A percentile compares a stretch with the other conserved stretches of the same genome.
These are phyloP conservation scores for Pocillopora damicornis DNA, from an alignment of 64 coral and sea anemone species.

Conservation along the genomic window DNA sequence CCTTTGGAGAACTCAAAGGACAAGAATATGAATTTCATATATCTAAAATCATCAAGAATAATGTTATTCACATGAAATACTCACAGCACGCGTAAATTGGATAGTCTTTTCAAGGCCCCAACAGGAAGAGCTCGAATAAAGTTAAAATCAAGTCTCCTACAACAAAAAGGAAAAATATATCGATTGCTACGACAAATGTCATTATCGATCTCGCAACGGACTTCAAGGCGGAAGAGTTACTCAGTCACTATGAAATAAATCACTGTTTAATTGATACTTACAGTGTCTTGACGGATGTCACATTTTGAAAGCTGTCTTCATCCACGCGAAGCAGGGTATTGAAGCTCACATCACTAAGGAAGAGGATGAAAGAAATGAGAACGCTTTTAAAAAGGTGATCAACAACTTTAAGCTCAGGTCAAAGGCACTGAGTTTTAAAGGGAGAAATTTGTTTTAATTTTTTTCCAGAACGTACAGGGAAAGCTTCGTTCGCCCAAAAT, in stretches of 20 bases:
- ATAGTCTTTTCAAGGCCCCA: not conserved
- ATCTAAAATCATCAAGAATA: no score
- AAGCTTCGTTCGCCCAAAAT: no score
- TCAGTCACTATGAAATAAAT: no score
- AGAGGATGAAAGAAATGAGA: not conserved
- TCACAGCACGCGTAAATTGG: conserved; percentile 6
- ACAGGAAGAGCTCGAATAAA: not conserved
- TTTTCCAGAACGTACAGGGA: no score
- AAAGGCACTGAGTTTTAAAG: no score
- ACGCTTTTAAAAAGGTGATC: not conserved
- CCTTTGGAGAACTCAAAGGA: no score
- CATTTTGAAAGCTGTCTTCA: not conserved
- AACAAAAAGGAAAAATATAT: not conserved
- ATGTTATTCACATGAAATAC: not conserved
- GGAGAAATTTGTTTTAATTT: no score
- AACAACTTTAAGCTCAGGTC: not conserved
- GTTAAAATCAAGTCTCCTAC: conserved; percentile 1
- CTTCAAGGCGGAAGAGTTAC: no score
- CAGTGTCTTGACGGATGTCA: not conserved
- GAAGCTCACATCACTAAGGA: not conserved
- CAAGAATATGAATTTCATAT: no score
- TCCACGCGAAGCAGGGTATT: not conserved
- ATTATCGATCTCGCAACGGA: no score
- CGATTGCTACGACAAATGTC: no score
- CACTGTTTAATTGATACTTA: not conserved